Percentiles rank a stretch among this genome's conserved stretches.
Conservation (phyloP, 2,797 vertebrate genomes). For the Yasuhikotakia modesta region DNA sequence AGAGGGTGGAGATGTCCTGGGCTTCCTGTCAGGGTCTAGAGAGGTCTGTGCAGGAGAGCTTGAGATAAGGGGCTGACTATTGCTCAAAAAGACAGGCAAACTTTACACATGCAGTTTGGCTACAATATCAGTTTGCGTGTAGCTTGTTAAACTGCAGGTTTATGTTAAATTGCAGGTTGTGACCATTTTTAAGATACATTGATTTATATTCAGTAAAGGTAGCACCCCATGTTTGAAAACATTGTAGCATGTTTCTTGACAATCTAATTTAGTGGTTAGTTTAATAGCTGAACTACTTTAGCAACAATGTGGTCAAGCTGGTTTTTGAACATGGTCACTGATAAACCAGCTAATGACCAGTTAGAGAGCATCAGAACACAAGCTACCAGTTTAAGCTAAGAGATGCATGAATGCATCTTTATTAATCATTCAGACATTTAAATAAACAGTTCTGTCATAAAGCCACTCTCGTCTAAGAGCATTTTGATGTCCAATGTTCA, state of each 20-base stretch:
- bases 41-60: conserved; percentile 10
- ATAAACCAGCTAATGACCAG: no score
- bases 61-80: background rate
- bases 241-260: no score
- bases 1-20: conserved; percentile 53
- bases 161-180: background rate
- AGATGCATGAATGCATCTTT: conserved; percentile 32
- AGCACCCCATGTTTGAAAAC: no score
- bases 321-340: no score
- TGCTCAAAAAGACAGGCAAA: conserved; percentile 23
- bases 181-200: no score
- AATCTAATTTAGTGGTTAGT: no score
- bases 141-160: background rate
- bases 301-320: no score
- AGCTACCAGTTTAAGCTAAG: background rate
- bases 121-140: background rate
- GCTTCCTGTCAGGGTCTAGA: conserved; percentile 50
- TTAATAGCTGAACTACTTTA: no score
- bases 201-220: no score
- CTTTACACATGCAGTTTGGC: conserved; percentile 5
- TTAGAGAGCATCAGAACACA: background rate
- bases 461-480: conserved; percentile 43
- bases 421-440: conserved; percentile 51
- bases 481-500: conserved; percentile 39
- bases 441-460: conserved; percentile 52